Base-by-base conservation (phyloP, 2,797 vertebrate genomes). In the Sebastes itinus region DNA sequence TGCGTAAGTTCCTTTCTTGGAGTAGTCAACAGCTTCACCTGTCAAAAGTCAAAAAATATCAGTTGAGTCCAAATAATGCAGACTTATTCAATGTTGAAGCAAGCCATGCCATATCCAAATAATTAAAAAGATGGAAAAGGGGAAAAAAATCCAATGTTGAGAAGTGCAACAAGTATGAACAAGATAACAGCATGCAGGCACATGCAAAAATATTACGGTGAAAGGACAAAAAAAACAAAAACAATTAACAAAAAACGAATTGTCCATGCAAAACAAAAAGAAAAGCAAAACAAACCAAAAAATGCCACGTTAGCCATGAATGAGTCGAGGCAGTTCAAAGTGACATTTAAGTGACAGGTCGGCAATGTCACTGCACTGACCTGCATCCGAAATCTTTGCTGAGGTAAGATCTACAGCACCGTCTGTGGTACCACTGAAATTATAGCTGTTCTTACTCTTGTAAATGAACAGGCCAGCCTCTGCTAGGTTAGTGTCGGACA, bases 21-120 rank as follows among this genome's bases (percentile, higher is more conserved):
- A 98, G 95, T 99, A 99, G 96, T 99, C 98, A 97, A 99, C 97
- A 96, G 98, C 97, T 97, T 98, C 97, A 99, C 98, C 99, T 99
- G 99, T 97, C 97, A 97, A 99, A 92, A 99, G 95, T 96, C 95
- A 91, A 95, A 97, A 52, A 94, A 93, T 97, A 97, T 96, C 79
- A 97, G 93, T 97, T 97, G 95, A 96, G 94, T 95, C 93, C 93
- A 95, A 85, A 78, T 76, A 91, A 82, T 81, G 76, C 30, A 91
- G 81, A 89, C 11, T 55, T 55, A 58, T 77, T 75, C 8, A 84
- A 76, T 81, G 65, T 30, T 89, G 79, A 90, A 93, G 93, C 93
- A 95, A 96, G 92, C 94, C 95, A 97, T 97, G 90, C 96, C 77
- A 77, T 82, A 83, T 92, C 82, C 81, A 95, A 95, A 93, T 87